Conservation (phyloP, 2,113 vertebrate species). For the Dolichotis patagonum region DNA sequence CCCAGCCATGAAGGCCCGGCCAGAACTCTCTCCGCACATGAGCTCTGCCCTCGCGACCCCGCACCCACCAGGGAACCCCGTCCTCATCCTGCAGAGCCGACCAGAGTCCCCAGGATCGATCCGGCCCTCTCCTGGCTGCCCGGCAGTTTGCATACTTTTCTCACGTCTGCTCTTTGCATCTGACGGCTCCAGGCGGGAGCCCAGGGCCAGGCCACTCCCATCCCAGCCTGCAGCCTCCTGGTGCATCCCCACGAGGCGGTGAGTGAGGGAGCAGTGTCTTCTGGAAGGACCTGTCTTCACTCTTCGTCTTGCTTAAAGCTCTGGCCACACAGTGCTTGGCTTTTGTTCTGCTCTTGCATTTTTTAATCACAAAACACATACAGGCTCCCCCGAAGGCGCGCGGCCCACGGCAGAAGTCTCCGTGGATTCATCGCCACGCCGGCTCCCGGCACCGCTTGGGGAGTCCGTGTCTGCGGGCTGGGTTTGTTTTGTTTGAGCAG, state of each 20-base stretch:
- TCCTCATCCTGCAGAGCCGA: conserved; percentile 8
- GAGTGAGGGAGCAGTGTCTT: background rate
- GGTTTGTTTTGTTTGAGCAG: background rate
- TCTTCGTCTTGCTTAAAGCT: background rate
- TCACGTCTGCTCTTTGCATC: background rate
- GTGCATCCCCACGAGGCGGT: background rate
- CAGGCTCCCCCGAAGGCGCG: background rate
- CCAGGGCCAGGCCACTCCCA: background rate
- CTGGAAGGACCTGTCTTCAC: background rate
- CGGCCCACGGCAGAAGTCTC: background rate
- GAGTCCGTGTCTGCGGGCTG: background rate
- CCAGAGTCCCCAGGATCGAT: conserved; percentile 31
- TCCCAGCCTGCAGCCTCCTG: too few species aligned
- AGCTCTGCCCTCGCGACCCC: conserved; percentile 13
- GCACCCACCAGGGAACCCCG: background rate
- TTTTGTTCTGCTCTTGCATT: conserved; percentile 13
- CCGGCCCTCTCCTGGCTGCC: conserved; percentile 14
- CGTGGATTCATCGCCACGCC: background rate
- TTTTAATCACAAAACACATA: conserved; percentile 7
- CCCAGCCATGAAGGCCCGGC: background rate
- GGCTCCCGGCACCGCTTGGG: background rate
- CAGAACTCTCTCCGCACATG: background rate
- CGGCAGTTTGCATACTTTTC: conserved; percentile 57
- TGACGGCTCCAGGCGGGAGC: conserved; percentile 21
- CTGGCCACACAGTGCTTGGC: background rate